These are phyloP conservation scores for Steinernema scapterisci DNA, from an alignment of 2,888 invertebrate species.

Conservation along the genomic window DNA sequence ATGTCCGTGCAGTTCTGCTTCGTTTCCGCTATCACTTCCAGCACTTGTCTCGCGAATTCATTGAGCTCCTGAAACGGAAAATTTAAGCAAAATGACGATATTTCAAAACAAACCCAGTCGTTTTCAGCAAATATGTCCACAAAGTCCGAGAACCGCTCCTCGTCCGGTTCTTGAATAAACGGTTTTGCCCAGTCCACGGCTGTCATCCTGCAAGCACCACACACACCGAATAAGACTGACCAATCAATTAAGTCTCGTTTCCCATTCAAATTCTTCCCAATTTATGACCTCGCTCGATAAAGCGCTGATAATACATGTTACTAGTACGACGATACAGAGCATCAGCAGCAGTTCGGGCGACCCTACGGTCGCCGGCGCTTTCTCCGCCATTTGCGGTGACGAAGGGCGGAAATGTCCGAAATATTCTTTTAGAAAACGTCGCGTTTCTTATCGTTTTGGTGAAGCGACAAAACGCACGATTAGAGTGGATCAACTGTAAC, in stretches of 20 bases:
- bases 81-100: not conserved
- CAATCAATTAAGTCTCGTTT: conserved; percentile 12
- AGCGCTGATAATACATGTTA: not conserved
- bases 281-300: conserved; percentile 29
- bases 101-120: not conserved
- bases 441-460: not conserved
- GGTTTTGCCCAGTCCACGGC: conserved; percentile 17
- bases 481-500: conserved; percentile 20
- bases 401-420: not conserved
- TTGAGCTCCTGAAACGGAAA: not conserved
- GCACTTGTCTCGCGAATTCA: conserved; percentile 17
- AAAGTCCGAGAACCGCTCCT: not conserved
- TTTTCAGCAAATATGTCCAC: conserved; percentile 14
- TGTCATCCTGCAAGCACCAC: conserved; percentile 20
- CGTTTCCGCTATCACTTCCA: not conserved
- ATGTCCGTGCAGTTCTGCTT: conserved; percentile 5
- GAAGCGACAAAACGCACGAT: not conserved
- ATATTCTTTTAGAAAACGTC: not conserved
- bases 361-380: not conserved
- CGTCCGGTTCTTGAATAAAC: conserved; percentile 4
- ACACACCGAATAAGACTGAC: conserved; percentile 21
- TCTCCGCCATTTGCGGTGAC: not conserved
- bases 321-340: not conserved
- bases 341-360: conserved; percentile 3
- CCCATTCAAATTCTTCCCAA: not conserved